Base-by-base conservation (phyloP, 2,797 vertebrate species). In the Rhinatrema bivittatum region DNA sequence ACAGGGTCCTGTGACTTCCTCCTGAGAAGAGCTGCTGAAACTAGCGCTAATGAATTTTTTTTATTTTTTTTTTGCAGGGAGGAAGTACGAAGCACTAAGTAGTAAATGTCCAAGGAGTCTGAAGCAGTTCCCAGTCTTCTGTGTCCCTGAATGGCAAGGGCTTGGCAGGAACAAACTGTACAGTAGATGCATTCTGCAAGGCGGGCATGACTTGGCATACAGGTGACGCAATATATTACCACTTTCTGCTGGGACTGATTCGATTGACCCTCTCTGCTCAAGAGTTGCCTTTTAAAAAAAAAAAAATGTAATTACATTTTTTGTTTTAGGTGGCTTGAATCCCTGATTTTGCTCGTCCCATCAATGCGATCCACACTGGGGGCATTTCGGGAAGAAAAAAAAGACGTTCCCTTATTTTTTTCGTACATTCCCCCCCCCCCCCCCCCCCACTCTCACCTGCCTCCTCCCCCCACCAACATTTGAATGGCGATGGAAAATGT, bases 161-260 rank as follows among this genome's bases (percentile, higher is more conserved):
- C 18, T 41, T 48, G 76, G 65, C 65, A 50, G 62, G 64, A 58
- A 76, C 68, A 72, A 50, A 45, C 27, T 66, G 58, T 73, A 60
- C 70, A 73, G 45, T 48, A 48, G 32, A 6, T 56, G 59, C 37
- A 40, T 59, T 71, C 53, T 63, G 72, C 63, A 65, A 65, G 70
- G 61, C 68, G 65, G 55, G 68, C 71, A 66, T 61, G 72, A 57
- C 59, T 56, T 61, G 50, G 62, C 54, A 49, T 46, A 38, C 72
- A 60, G 39, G 57, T 22, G 62, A 45, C 61, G 60, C 63, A 68
- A 68, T 63, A 48, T 64, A 70, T 70, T 56, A 37, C 57, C 61
- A 65, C 65, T 68, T 72, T 73, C 65, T 46, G 49, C 52, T 31
- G n/a, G 33, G 57, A 47, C 56, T 62, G 36, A 63, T 61, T 76